Evolutionary conservation across 1,140 invertebrate species (phyloP).

Genomic region (Acarapis woodi): DNA sequence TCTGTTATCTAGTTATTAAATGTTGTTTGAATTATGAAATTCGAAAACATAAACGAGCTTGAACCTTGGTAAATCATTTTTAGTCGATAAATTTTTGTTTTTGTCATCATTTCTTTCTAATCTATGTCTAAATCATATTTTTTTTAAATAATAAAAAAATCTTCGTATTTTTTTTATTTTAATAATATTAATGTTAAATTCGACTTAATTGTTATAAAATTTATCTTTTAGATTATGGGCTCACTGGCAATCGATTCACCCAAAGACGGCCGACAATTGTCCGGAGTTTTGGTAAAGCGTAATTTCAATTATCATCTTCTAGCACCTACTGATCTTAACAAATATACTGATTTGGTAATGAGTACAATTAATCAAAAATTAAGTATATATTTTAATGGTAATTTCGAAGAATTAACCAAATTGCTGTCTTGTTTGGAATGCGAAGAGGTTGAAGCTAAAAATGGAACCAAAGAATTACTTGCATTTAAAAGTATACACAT

Average conservation of each 20-base stretch:
- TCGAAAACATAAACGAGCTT: no score
- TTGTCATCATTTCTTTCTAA: no score
- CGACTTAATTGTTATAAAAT: no score
- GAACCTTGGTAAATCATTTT: no score
- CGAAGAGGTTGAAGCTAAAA: constrained; percentile 34
- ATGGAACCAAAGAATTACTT: constrained; percentile 35
- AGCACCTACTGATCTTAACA: constrained; percentile 59
- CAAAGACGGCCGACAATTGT: constrained; percentile 40
- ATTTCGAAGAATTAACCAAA: constrained; percentile 41
- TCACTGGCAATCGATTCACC: constrained; percentile 51
- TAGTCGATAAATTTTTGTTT: no score
- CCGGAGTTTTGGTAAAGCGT: constrained; percentile 77
- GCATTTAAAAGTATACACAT: constrained; percentile 40
- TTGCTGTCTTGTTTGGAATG: constrained; percentile 50
- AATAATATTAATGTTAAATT: no score
- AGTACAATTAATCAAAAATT: constrained; percentile 68
- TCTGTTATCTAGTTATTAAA: no score
- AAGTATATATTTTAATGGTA: constrained; percentile 56
- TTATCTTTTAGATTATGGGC: no score
- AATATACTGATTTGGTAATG: constrained; percentile 83
- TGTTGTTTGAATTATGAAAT: no score
- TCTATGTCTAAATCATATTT: no score
- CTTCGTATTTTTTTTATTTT: no score
- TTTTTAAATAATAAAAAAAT: no score
- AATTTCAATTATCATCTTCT: constrained; percentile 96